Evolutionary conservation across 2,113 vertebrate genomes (phyloP), one percentile per base, ranked within the genome.

Genomic region (Rhea americana): DNA sequence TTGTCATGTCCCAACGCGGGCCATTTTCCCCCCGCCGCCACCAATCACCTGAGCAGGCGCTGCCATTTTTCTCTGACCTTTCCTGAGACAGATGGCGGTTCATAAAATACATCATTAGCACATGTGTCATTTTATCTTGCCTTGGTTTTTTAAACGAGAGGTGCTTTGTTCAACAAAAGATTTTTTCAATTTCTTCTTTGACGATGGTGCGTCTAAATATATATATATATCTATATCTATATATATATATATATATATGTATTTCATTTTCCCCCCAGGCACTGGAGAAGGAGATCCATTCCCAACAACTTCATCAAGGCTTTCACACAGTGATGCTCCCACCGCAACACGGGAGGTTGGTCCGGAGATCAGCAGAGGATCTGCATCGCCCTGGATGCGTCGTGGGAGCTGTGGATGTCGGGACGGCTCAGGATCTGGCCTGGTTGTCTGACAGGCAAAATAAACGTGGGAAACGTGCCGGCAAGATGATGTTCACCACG

Each of bases 1-100:
- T 97, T 98, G 98, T 98, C 98, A 98, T 97, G 97, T 97, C 98
- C 96, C 94, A 97, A 98, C 96, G 97, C 97, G 96, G 97, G 96
- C 95, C 97, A 98, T 98, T 98, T 97, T 97, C 95, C 53, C 89
- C 85, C 74, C 96, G 93, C 89, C 93, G 82, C 90, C 96, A 97
- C 97, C 97, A 95, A 96, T 98, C 97, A 90, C 97, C 97, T 97
- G 94, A 96, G 93, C 93, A 93, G 90, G 48, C 43, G 92, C 91
- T 98, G 98, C 98, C 97, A 98, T 98, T 98, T 97, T 97, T 97
- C 95, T 96, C 96, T 98, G 98, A 98, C 98, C 98, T 98, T 98
- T 98, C 93, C 92, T 0, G 91, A 98, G 98, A 98, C 98, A 97
- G 98, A 98, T 98, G 97, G 97, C 95, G 95, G 96, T 97, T 97